Evolutionary conservation across 2,888 invertebrate genomes (phyloP).

Genomic region (Trisateles emortualis): DNA sequence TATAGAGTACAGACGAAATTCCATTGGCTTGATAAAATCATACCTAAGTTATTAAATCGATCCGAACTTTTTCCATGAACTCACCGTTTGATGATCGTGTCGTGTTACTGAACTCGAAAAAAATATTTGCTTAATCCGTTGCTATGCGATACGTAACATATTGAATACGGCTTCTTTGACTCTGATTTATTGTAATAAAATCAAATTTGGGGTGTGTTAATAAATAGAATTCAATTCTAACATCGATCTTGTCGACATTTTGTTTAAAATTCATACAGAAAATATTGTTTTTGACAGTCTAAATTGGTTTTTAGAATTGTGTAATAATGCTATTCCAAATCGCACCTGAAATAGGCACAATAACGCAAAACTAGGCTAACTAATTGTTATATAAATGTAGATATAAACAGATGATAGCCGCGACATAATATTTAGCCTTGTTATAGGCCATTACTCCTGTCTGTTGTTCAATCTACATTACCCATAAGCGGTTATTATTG

Average conservation of each 20-base stretch:
- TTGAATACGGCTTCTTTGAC: slow-evolving; percentile 6
- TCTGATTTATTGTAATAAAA: not conserved
- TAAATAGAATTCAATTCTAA: not conserved
- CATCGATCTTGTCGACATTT: not conserved
- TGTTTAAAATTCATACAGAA: not conserved
- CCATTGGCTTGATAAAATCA: slow-evolving; percentile 29
- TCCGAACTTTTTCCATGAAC: slow-evolving; percentile 25
- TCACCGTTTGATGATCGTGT: slow-evolving; percentile 12
- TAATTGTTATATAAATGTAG: too few species aligned
- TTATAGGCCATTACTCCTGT: not conserved
- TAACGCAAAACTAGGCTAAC: too few species aligned
- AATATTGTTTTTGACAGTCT: not conserved
- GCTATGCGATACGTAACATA: slow-evolving; percentile 16
- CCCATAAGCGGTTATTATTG: slow-evolving; percentile 16
- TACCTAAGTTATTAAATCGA: slow-evolving; percentile 39
- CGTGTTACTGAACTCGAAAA: slow-evolving; percentile 13
- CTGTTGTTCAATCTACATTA: slow-evolving; percentile 17
- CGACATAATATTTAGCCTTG: not conserved
- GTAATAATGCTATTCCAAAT: too few species aligned
- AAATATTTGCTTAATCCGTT: slow-evolving; percentile 14
- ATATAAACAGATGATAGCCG: too few species aligned
- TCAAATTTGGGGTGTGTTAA: not conserved
- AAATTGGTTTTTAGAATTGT: too few species aligned
- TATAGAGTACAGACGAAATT: slow-evolving; percentile 29
- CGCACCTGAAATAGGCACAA: too few species aligned